Conservation (phyloP, 2,797 vertebrate genomes). For the Urocyon cinereoargenteus region DNA sequence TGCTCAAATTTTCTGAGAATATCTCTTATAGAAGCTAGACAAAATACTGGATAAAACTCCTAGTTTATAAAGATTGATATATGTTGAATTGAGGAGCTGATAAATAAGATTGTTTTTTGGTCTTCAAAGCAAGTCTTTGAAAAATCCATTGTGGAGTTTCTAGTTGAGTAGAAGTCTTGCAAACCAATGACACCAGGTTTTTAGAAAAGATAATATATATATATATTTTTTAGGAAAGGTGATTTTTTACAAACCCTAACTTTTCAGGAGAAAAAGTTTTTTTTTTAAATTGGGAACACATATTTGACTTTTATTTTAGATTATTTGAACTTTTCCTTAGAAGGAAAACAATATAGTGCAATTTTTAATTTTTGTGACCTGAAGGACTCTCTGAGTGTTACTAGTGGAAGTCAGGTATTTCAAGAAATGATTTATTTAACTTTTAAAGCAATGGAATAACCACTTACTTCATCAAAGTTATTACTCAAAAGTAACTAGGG, state of each 20-base stretch:
- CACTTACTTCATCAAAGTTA: background rate
- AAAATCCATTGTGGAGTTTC: background rate
- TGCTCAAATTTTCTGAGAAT: background rate
- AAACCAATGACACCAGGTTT: background rate
- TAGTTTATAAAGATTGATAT: background rate
- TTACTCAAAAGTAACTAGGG: background rate
- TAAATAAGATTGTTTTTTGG: background rate
- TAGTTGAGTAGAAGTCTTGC: background rate
- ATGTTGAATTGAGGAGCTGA: background rate
- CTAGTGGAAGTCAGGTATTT: background rate
- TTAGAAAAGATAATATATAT: background rate
- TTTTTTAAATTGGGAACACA: background rate
- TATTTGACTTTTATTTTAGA: background rate
- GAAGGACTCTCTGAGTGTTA: background rate
- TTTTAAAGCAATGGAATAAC: background rate
- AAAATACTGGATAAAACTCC: background rate
- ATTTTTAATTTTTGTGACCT: background rate
- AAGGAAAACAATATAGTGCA: background rate
- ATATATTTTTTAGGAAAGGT: background rate
- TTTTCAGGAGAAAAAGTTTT: background rate
- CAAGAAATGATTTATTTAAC: background rate
- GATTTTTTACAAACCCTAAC: background rate
- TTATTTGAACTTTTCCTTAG: background rate
- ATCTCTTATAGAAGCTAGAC: background rate
- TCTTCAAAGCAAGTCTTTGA: slow-evolving; percentile 19